Conservation (phyloP, 2,888 invertebrate species). For the Habroteleia sp. region DNA sequence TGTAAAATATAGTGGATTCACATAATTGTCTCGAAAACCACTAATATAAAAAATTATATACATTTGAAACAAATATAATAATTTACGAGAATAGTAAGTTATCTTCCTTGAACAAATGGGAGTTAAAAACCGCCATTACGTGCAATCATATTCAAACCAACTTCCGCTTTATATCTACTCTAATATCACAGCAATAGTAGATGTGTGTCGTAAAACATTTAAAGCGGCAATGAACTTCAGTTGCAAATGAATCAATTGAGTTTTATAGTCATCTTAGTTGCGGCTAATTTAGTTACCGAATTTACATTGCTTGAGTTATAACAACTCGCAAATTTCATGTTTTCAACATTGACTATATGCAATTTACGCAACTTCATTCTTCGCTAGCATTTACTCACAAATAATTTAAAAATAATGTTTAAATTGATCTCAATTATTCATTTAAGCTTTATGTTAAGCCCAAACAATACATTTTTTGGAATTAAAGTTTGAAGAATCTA, state of each 20-base stretch:
- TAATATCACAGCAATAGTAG: constrained; percentile 5
- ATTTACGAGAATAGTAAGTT: no score
- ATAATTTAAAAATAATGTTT: constrained; percentile 14
- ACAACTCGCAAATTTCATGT: constrained; percentile 16
- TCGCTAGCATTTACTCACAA: constrained; percentile 1
- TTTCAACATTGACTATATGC: constrained; percentile 8
- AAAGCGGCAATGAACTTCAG: constrained; percentile 27
- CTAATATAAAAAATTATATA: no score
- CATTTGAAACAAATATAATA: no score
- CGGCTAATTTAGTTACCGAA: constrained; percentile 31
- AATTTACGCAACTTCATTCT: constrained; percentile 12
- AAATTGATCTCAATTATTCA: constrained; percentile 12
- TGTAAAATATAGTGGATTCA: constrained; percentile 18
- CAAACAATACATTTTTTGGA: not conserved
- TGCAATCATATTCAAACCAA: not conserved
- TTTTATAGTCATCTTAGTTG: constrained; percentile 42
- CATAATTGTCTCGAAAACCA: no score
- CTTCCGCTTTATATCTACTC: not conserved
- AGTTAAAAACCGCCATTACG: constrained; percentile 6
- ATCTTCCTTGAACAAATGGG: not conserved
- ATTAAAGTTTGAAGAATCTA: constrained; percentile 10
- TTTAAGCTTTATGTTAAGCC: constrained; percentile 1
- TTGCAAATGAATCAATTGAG: constrained; percentile 37
- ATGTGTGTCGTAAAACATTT: constrained; percentile 35
- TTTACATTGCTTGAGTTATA: constrained; percentile 35